Conservation (phyloP, 2,797 vertebrate genomes). For the Salmo trutta region DNA sequence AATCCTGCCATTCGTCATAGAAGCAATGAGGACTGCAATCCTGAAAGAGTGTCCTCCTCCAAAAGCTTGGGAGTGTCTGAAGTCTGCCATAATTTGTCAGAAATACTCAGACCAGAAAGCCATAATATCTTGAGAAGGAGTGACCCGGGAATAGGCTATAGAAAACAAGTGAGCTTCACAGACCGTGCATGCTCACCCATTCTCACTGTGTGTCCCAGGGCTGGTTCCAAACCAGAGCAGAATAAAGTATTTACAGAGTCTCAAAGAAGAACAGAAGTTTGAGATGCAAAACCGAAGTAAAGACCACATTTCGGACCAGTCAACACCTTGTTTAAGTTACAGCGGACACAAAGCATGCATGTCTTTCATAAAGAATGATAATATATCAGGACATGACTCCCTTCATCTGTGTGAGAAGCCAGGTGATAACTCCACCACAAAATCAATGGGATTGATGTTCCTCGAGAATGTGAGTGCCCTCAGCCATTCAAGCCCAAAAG, state of each 20-base stretch:
- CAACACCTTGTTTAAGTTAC: constrained; percentile 17
- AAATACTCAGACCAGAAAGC: constrained; percentile 45
- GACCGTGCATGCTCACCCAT: constrained; percentile 96
- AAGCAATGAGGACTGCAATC: constrained; percentile 45
- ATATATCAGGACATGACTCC: background rate
- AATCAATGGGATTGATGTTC: constrained; percentile 47
- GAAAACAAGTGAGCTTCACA: constrained; percentile 69
- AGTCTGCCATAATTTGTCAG: constrained; percentile 40
- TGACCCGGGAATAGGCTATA: constrained; percentile 15
- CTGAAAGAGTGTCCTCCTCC: constrained; percentile 44
- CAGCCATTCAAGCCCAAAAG: constrained; percentile 35
- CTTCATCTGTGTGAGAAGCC: background rate
- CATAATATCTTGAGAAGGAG: constrained; percentile 50
- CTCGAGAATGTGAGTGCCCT: constrained; percentile 59
- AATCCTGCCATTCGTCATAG: constrained; percentile 50
- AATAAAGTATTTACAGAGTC: constrained; percentile 42
- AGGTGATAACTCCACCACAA: constrained; percentile 38
- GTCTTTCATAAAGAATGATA: constrained; percentile 32
- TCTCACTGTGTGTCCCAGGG: constrained; percentile 78
- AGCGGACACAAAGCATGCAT: constrained; percentile 9
- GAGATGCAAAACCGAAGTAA: constrained; percentile 31
- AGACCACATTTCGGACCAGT: constrained; percentile 29
- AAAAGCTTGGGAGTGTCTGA: constrained; percentile 53
- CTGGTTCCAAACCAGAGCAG: constrained; percentile 49
- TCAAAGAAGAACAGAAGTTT: constrained; percentile 29